Base-by-base conservation (phyloP, 2,888 invertebrate genomes). In the Nephrotoma appendiculata region DNA sequence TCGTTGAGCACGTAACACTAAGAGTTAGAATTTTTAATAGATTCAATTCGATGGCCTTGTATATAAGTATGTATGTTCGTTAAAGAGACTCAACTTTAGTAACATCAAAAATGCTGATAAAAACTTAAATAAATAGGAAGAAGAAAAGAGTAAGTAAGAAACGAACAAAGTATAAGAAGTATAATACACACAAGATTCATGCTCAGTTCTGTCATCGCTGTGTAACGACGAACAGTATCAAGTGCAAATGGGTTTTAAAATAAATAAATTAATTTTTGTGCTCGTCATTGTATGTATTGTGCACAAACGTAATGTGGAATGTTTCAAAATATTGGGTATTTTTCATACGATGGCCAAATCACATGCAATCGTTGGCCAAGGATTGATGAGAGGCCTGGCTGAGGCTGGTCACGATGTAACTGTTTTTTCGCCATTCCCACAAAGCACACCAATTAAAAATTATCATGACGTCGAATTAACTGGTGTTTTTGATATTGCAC, bases 341-440 rank as follows among this genome's bases (percentile, higher is more conserved):
- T 85, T 85, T 7, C 85, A 85, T 43, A 89, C 89, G 87, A 87
- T 88, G 88, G 88, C 88, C 3, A 88, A 88, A 87, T 89, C 89
- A 6, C 90, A 90, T 88, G 88, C 48, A 45, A 90, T 91, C 87
- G 89, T 91, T 15, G 91, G 91, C 0, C 89, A 90, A 5, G 88
- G 91, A 0, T 86, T 91, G 86, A 89, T 91, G 87, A 71, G 31
- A 9, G 71, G 71, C 4, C 31, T 71, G 9, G 71, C 71, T 31
- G 71, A 71, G 31, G 71, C 71, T 71, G 71, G 71, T 0, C 71
- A 71, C 31, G 71, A 71, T 9, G 71, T 71, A 4, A 71, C 71
- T 90, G 71, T 71, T 71, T 2, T 71, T 7, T 89, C 90, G 5
- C 89, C 90, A 11, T 90, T 89, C 88, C 90, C 90, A 2, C 89